phyloP scores from a whole-genome alignment of 2,888 invertebrate genomes.

The Megaustenia siamemsis region DNA sequence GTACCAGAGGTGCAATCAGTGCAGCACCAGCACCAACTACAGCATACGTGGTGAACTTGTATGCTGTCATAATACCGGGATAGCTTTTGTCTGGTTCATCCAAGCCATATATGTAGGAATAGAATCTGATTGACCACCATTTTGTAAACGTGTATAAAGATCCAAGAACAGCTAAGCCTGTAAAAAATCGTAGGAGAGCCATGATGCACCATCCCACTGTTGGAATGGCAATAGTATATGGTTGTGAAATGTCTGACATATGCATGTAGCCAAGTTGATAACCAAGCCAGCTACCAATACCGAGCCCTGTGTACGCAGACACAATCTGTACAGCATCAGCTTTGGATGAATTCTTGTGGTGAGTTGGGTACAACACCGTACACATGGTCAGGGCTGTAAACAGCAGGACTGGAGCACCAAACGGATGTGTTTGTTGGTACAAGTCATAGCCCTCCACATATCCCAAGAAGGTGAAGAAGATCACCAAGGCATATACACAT shows the following conservation, averaged over 20 bases:
- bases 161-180: constrained; percentile 63
- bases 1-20: constrained; percentile 66
- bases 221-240: constrained; percentile 60
- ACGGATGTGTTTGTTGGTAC: constrained; percentile 68
- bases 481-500: constrained; percentile 56
- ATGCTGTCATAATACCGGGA: constrained; percentile 64
- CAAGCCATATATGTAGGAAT: constrained; percentile 65
- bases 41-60: constrained; percentile 69
- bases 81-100: constrained; percentile 67
- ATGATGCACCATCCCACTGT: constrained; percentile 60
- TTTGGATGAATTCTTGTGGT: constrained; percentile 64
- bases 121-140: constrained; percentile 60
- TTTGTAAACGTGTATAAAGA: constrained; percentile 62
- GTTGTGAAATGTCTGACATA: constrained; percentile 46
- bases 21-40: constrained; percentile 63
- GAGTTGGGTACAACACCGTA: constrained; percentile 68
- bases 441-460: constrained; percentile 66
- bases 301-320: constrained; percentile 62
- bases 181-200: constrained; percentile 65
- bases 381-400: constrained; percentile 64
- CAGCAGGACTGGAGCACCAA: constrained; percentile 65
- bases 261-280: constrained; percentile 66
- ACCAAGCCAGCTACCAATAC: constrained; percentile 66
- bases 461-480: constrained; percentile 60
- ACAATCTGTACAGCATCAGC: constrained; percentile 69